Percentiles rank a stretch among this genome's conserved stretches.
These are phyloP conservation scores for Leucophenga montana DNA, from an alignment of 2,888 invertebrate genomes.

Conservation along the genomic window DNA sequence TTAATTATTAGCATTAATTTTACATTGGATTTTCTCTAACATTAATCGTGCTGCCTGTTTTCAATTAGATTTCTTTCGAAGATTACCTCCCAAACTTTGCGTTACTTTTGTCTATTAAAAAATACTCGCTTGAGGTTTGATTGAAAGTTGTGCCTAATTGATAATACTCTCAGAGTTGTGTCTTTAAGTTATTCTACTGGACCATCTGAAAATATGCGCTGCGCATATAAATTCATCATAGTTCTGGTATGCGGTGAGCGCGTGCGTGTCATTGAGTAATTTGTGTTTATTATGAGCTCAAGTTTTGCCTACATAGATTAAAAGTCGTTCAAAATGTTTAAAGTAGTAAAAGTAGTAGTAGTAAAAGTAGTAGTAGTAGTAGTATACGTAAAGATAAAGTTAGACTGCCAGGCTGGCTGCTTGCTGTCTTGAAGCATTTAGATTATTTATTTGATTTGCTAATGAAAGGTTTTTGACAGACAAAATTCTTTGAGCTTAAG, in stretches of 20 bases:
- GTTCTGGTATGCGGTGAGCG: constrained; percentile 37
- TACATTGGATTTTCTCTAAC: constrained; percentile 34
- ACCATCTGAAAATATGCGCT: constrained; percentile 21
- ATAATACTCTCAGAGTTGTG: constrained; percentile 46
- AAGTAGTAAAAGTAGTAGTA: too few relatives aligned
- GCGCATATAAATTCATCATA: not conserved
- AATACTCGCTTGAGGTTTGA: constrained; percentile 41
- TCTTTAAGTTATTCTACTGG: not conserved
- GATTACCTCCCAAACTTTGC: not conserved
- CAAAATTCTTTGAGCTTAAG: too few relatives aligned
- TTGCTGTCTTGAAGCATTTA: constrained; percentile 31
- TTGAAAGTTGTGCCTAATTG: constrained; percentile 68
- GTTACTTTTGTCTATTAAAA: constrained; percentile 18
- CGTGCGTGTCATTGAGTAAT: constrained; percentile 66
- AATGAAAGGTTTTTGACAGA: constrained; percentile 41
- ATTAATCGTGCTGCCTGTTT: constrained; percentile 32
- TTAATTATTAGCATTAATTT: constrained; percentile 64
- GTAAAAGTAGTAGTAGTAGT: too few relatives aligned
- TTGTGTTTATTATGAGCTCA: constrained; percentile 64
- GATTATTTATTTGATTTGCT: constrained; percentile 60
- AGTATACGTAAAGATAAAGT: too few relatives aligned
- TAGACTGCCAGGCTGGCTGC: not conserved
- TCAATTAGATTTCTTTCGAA: constrained; percentile 22
- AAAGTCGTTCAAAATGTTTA: constrained; percentile 12
- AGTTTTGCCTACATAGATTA: constrained; percentile 43